Evolutionary conservation across 2,888 invertebrate genomes (phyloP), one percentile per base, ranked within the genome.

Genomic region (Osedax frankpressi): DNA sequence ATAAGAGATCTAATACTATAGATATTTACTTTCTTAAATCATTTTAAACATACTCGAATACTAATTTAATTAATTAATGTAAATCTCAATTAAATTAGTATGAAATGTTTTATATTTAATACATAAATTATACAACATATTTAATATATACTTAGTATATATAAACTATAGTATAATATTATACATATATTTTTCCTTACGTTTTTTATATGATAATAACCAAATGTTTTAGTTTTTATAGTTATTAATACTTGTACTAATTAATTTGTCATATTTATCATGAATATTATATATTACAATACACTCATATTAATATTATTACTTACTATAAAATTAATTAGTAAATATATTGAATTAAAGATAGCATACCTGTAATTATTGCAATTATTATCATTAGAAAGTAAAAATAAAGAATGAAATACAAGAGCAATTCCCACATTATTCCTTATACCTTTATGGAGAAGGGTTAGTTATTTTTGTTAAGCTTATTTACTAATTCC

Each of bases 371-470:
- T 44, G 44, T 11, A 11, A 11, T 11, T 44, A 44, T 44, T 44
- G 19, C 44, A 44, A 44, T 44, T 44, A 44, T 11, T 44, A 44
- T 19, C 6, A 11, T 19, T 76, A 82, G 82, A 78, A 77, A 77
- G 75, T 81, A 30, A 76, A 77, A 3, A 68, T 82, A 70, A 77
- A 78, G 68, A 28, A 70, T 11, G 88, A 89, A 24, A 79, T 86
- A 44, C 82, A 82, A 80, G 84, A 87, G 68, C 78, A 77, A n/a
- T 92, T 88, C 86, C 90, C 90, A 0, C 89, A 90, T 80, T 96
- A 93, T 87, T 89, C 89, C 30, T 86, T 96, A 0, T 93, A 91
- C 83, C 90, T 91, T 0, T 96, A 96, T 82, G 92, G 92, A 76
- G 96, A 96, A 87, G 95, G 94, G 84, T 84, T 79, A 79, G 82